These are phyloP conservation scores for Elaphurus davidianus DNA, from an alignment of 2,113 vertebrate species.

Conservation along the genomic window DNA sequence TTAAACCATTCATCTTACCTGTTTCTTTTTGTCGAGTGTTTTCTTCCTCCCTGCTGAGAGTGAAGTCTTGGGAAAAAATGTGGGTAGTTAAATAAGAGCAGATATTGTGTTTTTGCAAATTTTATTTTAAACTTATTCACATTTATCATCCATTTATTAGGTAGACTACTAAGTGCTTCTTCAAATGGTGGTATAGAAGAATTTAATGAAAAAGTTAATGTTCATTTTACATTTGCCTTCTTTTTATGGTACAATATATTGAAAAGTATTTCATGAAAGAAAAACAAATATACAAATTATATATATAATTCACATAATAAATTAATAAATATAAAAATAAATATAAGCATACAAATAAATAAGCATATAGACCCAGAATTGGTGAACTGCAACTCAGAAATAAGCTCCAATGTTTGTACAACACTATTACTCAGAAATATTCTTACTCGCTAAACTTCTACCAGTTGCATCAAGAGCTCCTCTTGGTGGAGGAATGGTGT, in stretches of 20 bases:
- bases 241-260: background rate
- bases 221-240: background rate
- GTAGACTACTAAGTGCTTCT: background rate
- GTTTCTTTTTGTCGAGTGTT: background rate
- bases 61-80: background rate
- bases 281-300: background rate
- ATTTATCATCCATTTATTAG: background rate
- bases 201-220: background rate
- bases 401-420: background rate
- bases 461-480: background rate
- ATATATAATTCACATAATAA: background rate
- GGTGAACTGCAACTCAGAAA: background rate
- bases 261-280: background rate
- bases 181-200: background rate
- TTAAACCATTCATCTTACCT: slow-evolving; percentile 42
- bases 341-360: background rate
- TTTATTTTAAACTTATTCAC: slow-evolving; percentile 9
- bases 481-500: background rate
- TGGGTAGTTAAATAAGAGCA: slow-evolving; percentile 11
- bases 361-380: background rate
- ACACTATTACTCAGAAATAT: background rate
- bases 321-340: background rate
- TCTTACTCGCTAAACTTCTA: slow-evolving; percentile 7
- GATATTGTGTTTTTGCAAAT: background rate
- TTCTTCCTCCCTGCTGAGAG: background rate